Conservation (phyloP, 2,888 invertebrate genomes). For the Vannuccia rotundouncinata region DNA sequence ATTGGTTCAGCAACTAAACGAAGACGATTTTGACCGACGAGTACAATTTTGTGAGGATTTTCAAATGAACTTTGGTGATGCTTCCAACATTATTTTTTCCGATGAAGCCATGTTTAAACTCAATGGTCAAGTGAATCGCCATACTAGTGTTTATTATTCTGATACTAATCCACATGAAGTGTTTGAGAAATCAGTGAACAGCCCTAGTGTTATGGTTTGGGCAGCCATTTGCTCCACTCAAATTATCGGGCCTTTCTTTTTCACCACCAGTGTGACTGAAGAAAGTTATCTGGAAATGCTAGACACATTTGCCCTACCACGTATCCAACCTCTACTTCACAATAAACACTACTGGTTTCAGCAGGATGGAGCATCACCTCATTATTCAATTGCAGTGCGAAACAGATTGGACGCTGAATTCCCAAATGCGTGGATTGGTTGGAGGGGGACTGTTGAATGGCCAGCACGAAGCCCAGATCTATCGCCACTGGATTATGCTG, state of each 20-base stretch:
- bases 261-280: background rate
- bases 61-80: background rate
- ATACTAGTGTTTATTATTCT: slow-evolving; percentile 19
- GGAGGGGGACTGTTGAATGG: slow-evolving; percentile 6
- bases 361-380: slow-evolving; percentile 1
- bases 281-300: slow-evolving; percentile 3
- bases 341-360: slow-evolving; percentile 23
- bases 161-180: slow-evolving; percentile 20
- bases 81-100: background rate
- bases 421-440: background rate
- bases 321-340: background rate
- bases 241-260: slow-evolving; percentile 1
- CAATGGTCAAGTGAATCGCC: slow-evolving; percentile 23
- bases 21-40: background rate
- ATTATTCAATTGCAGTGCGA: slow-evolving; percentile 8
- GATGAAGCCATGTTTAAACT: slow-evolving; percentile 20
- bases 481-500: slow-evolving; percentile 11
- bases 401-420: slow-evolving; percentile 20
- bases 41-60: background rate
- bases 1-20: slow-evolving; percentile 16
- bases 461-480: slow-evolving; percentile 12
- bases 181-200: slow-evolving; percentile 19
- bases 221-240: slow-evolving; percentile 19
- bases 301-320: slow-evolving; percentile 18
- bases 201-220: slow-evolving; percentile 17